Evolutionary conservation across 2,888 invertebrate species (phyloP).

Genomic region (Zonitis immaculata): DNA sequence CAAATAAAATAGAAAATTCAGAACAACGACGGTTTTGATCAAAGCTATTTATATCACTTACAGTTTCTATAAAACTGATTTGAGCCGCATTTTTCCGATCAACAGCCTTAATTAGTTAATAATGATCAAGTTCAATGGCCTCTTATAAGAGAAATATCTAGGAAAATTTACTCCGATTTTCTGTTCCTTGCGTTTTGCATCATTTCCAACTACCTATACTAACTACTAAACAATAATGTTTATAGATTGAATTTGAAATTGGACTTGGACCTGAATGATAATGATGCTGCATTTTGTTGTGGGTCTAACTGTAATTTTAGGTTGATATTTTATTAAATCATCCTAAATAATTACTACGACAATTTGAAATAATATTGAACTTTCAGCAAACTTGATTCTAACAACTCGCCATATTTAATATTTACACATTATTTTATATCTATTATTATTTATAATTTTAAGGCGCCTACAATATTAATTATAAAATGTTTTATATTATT

Average conservation of each 20-base stretch:
- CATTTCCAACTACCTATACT: too few relatives aligned
- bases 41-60: background rate
- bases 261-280: too few relatives aligned
- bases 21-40: background rate
- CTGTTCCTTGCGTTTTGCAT: too few relatives aligned
- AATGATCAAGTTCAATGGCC: conserved; percentile 3
- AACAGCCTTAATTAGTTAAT: conserved; percentile 4
- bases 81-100: conserved; percentile 4
- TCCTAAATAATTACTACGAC: background rate
- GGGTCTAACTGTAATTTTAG: background rate
- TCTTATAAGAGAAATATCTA: background rate
- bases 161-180: too few relatives aligned
- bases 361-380: too few relatives aligned
- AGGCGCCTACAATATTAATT: background rate
- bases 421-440: background rate
- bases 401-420: background rate
- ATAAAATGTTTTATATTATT: background rate
- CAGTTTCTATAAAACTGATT: background rate
- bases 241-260: too few relatives aligned
- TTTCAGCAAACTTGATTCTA: background rate
- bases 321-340: background rate
- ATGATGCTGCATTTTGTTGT: too few relatives aligned
- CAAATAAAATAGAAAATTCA: background rate
- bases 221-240: too few relatives aligned
- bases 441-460: background rate